Conservation (phyloP, 2,888 invertebrate species). For the Habroteleia sp. region DNA sequence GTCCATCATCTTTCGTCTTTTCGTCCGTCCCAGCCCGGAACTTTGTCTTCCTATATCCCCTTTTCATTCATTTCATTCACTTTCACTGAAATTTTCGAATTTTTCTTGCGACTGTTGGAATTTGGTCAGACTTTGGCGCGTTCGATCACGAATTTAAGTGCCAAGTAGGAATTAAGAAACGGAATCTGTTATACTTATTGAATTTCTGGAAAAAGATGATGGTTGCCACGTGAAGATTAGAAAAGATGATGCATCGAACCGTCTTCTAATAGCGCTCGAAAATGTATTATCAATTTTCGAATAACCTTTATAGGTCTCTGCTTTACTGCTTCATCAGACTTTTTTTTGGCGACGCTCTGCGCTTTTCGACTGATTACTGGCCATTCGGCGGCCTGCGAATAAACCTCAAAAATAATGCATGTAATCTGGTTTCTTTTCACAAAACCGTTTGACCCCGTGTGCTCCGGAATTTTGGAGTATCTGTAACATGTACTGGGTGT, state of each 20-base stretch:
- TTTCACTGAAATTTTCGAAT: too few species aligned
- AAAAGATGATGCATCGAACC: conserved; percentile 17
- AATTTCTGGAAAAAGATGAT: conserved; percentile 22
- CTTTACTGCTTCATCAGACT: conserved; percentile 47
- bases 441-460: conserved; percentile 75
- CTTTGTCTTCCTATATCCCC: too few species aligned
- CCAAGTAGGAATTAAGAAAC: not conserved
- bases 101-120: conserved; percentile 24
- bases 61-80: too few species aligned
- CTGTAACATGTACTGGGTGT: conserved; percentile 43
- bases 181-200: conserved; percentile 17
- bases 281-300: conserved; percentile 54
- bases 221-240: conserved; percentile 18
- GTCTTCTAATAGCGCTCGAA: conserved; percentile 22
- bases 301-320: conserved; percentile 56
- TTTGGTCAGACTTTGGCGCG: conserved; percentile 27
- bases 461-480: conserved; percentile 22
- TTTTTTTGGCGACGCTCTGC: conserved; percentile 44
- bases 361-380: conserved; percentile 69
- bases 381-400: conserved; percentile 68
- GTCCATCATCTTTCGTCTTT: conserved; percentile 71
- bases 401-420: conserved; percentile 78
- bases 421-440: conserved; percentile 74
- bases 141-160: not conserved
- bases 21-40: conserved; percentile 18